phyloP scores from a whole-genome alignment of 2,113 vertebrate genomes.

The Plestiodon gilberti region DNA sequence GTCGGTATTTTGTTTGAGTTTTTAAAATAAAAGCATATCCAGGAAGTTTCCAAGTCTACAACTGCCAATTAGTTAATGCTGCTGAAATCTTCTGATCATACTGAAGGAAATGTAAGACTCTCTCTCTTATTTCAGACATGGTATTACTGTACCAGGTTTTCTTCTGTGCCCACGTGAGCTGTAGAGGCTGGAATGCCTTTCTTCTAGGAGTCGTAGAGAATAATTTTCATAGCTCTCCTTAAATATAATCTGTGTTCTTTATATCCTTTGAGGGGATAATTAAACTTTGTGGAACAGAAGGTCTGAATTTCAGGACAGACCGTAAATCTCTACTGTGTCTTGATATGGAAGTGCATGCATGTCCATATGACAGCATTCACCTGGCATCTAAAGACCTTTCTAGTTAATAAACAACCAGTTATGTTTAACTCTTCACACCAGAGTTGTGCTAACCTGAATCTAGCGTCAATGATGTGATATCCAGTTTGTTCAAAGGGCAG shows the following conservation, averaged over 20 bases:
- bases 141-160: constrained; percentile 28
- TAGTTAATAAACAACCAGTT: not conserved
- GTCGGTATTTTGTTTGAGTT: not conserved
- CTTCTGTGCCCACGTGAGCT: constrained; percentile 15
- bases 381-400: not conserved
- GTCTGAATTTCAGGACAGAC: not conserved
- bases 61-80: not conserved
- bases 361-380: not conserved
- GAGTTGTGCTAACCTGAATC: not conserved
- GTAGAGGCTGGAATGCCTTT: constrained; percentile 29
- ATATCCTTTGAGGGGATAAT: constrained; percentile 54
- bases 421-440: not conserved
- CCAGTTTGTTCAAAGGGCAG: not conserved
- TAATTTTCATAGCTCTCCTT: constrained; percentile 35
- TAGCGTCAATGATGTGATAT: not conserved
- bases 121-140: not conserved
- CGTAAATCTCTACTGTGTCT: not conserved
- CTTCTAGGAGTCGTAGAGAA: constrained; percentile 30
- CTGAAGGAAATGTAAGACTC: not conserved
- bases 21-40: not conserved
- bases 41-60: not conserved
- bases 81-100: not conserved
- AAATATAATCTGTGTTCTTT: constrained; percentile 46
- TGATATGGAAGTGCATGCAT: not conserved
- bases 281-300: constrained; percentile 14